Percentiles rank a stretch among this genome's conserved stretches.
phyloP scores from a whole-genome alignment of 2,113 vertebrate species.

The Scomber scombrus region DNA sequence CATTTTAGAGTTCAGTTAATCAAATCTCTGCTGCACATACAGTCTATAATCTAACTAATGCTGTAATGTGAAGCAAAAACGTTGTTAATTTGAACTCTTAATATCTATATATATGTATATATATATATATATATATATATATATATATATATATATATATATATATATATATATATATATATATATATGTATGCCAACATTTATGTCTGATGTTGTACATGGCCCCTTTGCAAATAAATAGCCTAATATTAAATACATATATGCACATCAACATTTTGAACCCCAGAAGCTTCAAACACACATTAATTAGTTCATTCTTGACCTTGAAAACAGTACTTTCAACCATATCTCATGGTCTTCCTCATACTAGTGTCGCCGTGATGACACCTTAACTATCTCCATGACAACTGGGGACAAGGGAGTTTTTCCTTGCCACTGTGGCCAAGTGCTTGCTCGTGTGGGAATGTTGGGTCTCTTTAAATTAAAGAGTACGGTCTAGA shows the following conservation, averaged over 20 bases:
- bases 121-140: not conserved
- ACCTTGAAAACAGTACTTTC: not conserved
- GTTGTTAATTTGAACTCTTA: no score
- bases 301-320: not conserved
- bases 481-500: no score
- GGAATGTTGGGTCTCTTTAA: no score
- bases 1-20: no score
- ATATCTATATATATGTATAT: no score
- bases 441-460: no score
- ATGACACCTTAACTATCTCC: not conserved
- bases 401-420: not conserved
- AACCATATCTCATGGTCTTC: not conserved
- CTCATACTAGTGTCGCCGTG: not conserved
- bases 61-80: no score
- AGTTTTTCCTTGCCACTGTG: no score
- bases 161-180: not conserved
- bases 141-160: no score
- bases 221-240: no score
- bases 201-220: not conserved
- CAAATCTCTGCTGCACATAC: no score
- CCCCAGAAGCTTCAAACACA: not conserved
- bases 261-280: not conserved
- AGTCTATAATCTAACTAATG: no score
- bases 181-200: not conserved
- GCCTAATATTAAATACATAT: not conserved